phyloP scores from a whole-genome alignment of 1,140 invertebrate species.

The Brachionus asplanchnoidis region DNA sequence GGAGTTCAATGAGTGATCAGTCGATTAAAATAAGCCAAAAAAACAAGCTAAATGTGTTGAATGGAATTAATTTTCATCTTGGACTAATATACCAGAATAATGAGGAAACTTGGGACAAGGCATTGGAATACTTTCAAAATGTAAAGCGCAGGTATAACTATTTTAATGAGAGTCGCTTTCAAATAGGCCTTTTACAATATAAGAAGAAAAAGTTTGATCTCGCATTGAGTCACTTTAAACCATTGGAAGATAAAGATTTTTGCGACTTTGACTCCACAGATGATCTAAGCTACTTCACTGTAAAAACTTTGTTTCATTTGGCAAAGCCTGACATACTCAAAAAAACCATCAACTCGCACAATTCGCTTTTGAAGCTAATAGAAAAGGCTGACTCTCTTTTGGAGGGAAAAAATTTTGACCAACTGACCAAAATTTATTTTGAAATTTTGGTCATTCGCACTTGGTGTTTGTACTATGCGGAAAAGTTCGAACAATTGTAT shows the following conservation, averaged over 20 bases:
- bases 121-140: neutral
- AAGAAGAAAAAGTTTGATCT: neutral
- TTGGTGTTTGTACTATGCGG: neutral
- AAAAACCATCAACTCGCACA: neutral
- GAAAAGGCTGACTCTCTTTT: neutral
- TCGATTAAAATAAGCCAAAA: neutral
- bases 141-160: neutral
- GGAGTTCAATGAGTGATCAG: neutral
- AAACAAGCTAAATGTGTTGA: neutral
- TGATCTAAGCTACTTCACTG: neutral
- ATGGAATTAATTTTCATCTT: neutral
- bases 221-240: neutral
- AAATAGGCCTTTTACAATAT: neutral
- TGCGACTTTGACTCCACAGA: neutral
- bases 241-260: neutral
- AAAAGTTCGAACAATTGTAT: slow-evolving; percentile 1
- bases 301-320: neutral
- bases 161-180: neutral
- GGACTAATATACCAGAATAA: neutral
- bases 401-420: neutral
- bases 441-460: neutral
- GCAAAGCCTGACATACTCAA: neutral
- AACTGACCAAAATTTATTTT: neutral
- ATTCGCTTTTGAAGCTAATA: neutral
- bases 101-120: neutral